These are phyloP conservation scores for Coleophora flavipennella DNA, from an alignment of 2,888 invertebrate genomes.

Conservation along the genomic window DNA sequence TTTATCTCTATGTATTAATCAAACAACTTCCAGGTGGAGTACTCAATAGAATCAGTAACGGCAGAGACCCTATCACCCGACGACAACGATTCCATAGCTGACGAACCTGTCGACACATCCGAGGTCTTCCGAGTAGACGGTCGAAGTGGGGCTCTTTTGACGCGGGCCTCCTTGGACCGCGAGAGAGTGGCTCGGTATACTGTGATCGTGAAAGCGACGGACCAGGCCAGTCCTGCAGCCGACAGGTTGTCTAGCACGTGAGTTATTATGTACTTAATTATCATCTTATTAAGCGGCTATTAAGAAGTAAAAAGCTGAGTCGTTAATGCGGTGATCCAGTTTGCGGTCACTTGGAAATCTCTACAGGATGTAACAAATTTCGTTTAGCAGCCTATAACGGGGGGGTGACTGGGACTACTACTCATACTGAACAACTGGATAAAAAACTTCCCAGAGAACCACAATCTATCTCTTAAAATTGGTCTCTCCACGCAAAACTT, in stretches of 20 bases:
- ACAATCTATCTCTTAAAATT: too few species aligned
- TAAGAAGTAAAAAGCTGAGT: too few species aligned
- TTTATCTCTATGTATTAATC: too few species aligned
- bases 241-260: constrained; percentile 83
- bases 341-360: too few species aligned
- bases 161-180: constrained; percentile 86
- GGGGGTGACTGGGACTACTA: too few species aligned
- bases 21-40: constrained; percentile 72
- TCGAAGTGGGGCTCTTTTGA: constrained; percentile 88
- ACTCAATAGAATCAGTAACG: constrained; percentile 81
- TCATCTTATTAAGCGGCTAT: not conserved
- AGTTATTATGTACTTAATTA: constrained; percentile 17
- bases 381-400: too few species aligned
- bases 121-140: constrained; percentile 90
- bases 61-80: constrained; percentile 56
- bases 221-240: constrained; percentile 85
- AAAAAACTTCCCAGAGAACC: too few species aligned
- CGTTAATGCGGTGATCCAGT: too few species aligned
- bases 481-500: too few species aligned
- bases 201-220: constrained; percentile 87
- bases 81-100: constrained; percentile 44
- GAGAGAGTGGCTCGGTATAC: constrained; percentile 90
- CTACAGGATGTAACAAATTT: too few species aligned
- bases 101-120: constrained; percentile 66
- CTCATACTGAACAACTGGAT: too few species aligned